phyloP scores from a whole-genome alignment of 2,113 vertebrate species.

The Centropus unirufus region DNA sequence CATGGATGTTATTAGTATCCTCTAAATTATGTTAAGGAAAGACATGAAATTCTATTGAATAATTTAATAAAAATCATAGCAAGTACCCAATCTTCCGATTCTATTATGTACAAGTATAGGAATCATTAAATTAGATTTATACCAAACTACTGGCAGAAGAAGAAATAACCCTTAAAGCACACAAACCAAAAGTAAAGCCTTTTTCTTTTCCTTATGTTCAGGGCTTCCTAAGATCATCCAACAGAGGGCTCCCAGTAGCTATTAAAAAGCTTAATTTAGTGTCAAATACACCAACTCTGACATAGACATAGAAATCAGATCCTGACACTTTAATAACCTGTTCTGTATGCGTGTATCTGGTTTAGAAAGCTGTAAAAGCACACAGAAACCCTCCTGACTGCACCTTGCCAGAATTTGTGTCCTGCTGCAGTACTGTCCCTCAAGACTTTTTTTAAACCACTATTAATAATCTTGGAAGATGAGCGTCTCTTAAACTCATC shows the following conservation, averaged over 20 bases:
- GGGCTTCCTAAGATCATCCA: slow-evolving; percentile 30
- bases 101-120: background rate
- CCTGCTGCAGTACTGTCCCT: background rate
- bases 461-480: background rate
- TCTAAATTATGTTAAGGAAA: background rate
- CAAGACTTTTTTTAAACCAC: background rate
- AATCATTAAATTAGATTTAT: background rate
- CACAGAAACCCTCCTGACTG: background rate
- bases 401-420: background rate
- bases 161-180: background rate
- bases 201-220: background rate
- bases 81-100: background rate
- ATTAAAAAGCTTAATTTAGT: background rate
- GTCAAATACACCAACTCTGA: accelerated
- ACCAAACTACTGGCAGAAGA: background rate
- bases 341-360: background rate
- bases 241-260: slow-evolving; percentile 68
- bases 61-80: slow-evolving; percentile 13
- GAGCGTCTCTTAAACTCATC: background rate
- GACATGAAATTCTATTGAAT: background rate
- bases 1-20: background rate
- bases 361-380: background rate
- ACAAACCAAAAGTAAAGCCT: background rate
- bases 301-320: background rate
- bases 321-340: background rate